A percentile compares a stretch with the other conserved stretches of the same genome.
These are phyloP conservation scores for Lycopodina hypogea DNA, from an alignment of 37 sponge, comb jelly and placozoan species.

Conservation along the genomic window DNA sequence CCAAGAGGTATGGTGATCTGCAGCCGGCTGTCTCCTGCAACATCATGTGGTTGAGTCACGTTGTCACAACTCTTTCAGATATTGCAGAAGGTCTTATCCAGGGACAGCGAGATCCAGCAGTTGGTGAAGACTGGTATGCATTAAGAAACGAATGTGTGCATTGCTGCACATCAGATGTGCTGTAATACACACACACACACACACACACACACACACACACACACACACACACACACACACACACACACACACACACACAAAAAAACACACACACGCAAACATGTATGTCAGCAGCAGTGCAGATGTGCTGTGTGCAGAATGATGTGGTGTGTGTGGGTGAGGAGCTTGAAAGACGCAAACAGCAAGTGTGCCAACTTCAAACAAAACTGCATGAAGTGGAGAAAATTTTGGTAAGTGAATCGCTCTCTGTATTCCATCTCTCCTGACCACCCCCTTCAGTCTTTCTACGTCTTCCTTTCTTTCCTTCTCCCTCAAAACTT, in stretches of 20 bases:
- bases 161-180: no score
- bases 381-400: slow-evolving; percentile 76
- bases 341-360: slow-evolving; percentile 40
- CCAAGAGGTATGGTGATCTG: neutral
- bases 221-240: no score
- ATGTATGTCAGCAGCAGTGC: slow-evolving; percentile 40
- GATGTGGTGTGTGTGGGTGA: slow-evolving; percentile 43
- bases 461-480: no score
- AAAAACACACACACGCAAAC: no score
- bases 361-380: slow-evolving; percentile 52
- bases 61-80: slow-evolving; percentile 35
- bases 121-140: slow-evolving; percentile 42
- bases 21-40: neutral
- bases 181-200: no score
- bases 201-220: slow-evolving; percentile 28
- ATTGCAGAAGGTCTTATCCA: slow-evolving; percentile 37
- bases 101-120: slow-evolving; percentile 46
- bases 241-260: no score
- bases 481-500: no score
- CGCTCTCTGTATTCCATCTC: no score
- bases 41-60: neutral
- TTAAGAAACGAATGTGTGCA: no score
- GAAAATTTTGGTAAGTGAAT: slow-evolving; percentile 58
- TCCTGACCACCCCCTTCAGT: no score
- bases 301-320: slow-evolving; percentile 40